These are phyloP conservation scores for Flabesymbios commensalis DNA, from an alignment of 2,888 invertebrate genomes.

Conservation along the genomic window DNA sequence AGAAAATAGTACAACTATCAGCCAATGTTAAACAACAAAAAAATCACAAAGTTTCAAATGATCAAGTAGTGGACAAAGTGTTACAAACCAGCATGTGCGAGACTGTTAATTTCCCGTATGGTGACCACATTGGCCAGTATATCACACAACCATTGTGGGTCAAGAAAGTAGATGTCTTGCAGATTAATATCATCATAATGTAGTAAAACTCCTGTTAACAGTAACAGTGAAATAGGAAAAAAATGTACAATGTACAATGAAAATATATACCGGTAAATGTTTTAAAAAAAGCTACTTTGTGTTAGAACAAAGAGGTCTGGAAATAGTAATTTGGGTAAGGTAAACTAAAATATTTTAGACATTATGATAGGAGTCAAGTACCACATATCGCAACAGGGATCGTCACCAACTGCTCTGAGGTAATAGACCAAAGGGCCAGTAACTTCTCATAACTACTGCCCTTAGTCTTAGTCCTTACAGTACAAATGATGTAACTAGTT, in stretches of 20 bases:
- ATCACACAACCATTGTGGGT: conserved; percentile 98
- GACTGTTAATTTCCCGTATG: conserved; percentile 95
- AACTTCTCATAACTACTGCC: too few relatives aligned
- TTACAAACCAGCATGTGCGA: conserved; percentile 84
- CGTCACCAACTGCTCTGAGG: too few relatives aligned
- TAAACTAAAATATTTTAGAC: not conserved
- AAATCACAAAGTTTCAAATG: too few relatives aligned
- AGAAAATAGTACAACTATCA: too few relatives aligned
- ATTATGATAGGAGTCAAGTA: not conserved
- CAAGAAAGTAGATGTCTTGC: conserved; percentile 87
- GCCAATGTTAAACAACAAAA: too few relatives aligned
- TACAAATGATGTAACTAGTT: too few relatives aligned
- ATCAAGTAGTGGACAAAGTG: too few relatives aligned
- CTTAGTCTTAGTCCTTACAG: too few relatives aligned
- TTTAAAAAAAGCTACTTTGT: not conserved
- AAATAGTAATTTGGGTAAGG: not conserved
- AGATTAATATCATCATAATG: conserved; percentile 59
- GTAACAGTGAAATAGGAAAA: not conserved
- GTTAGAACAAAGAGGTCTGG: too few relatives aligned
- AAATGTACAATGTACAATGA: not conserved
- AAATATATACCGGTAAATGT: too few relatives aligned
- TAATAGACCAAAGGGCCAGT: too few relatives aligned
- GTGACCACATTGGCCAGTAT: conserved; percentile 96
- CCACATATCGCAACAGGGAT: too few relatives aligned
- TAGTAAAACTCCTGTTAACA: conserved; percentile 76